Conservation (phyloP, 2,797 vertebrate genomes). For the Pangasius larnaudii region DNA sequence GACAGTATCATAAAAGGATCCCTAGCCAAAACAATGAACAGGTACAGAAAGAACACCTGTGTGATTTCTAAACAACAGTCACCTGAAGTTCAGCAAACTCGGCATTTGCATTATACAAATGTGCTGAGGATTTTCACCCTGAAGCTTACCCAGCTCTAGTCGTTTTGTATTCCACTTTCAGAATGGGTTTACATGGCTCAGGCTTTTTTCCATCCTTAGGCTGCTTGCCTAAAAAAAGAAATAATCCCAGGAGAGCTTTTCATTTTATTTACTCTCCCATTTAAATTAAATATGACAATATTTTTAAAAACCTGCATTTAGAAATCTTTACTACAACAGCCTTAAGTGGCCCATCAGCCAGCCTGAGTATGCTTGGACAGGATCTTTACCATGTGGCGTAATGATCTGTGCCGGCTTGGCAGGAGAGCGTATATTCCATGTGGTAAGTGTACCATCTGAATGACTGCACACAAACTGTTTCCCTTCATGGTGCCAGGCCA, state of each 20-base stretch:
- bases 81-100: background rate
- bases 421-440: constrained; percentile 92
- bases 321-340: constrained; percentile 14
- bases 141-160: constrained; percentile 88
- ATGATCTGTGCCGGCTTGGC: constrained; percentile 91
- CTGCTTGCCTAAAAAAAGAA: constrained; percentile 87
- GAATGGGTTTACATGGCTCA: constrained; percentile 97
- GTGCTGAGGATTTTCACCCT: background rate
- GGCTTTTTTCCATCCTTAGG: constrained; percentile 98
- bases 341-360: constrained; percentile 3
- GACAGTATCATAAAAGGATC: constrained; percentile 97
- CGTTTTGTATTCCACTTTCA: constrained; percentile 99
- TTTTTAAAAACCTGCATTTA: constrained; percentile 22
- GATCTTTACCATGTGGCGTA: constrained; percentile 91
- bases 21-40: constrained; percentile 67
- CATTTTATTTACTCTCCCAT: background rate
- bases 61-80: background rate
- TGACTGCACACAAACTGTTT: constrained; percentile 99
- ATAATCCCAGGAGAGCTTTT: constrained; percentile 40
- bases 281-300: background rate
- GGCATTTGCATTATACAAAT: constrained; percentile 24
- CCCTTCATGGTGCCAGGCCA: constrained; percentile 98
- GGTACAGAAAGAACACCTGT: background rate
- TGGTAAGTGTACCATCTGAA: constrained; percentile 96
- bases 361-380: constrained; percentile 29